phyloP scores from a whole-genome alignment of 92 coral and sea anemone genomes.

The Porites evermanni region DNA sequence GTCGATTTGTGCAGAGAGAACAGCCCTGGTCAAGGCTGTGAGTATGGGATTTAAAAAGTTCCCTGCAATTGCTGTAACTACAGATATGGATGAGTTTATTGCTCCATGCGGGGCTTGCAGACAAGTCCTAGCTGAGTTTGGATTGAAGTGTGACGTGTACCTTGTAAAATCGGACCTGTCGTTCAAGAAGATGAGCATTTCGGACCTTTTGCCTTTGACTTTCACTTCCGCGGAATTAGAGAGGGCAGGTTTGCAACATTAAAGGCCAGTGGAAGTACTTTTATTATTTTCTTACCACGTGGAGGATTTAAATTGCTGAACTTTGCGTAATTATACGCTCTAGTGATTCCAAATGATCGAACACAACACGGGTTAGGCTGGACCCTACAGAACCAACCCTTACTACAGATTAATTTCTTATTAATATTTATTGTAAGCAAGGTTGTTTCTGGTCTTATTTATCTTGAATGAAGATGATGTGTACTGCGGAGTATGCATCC shows the following conservation, averaged over 20 bases:
- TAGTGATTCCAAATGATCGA: too few species aligned
- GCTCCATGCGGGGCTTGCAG: slow-evolving; percentile 98
- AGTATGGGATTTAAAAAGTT: slow-evolving; percentile 89
- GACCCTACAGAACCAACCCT: too few species aligned
- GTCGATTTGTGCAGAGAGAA: slow-evolving; percentile 93
- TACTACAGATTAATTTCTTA: too few species aligned
- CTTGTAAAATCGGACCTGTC: slow-evolving; percentile 79
- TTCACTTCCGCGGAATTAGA: slow-evolving; percentile 81
- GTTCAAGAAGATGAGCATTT: slow-evolving; percentile 68
- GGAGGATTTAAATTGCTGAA: neutral
- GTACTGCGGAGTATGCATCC: too few species aligned
- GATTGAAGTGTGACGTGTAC: slow-evolving; percentile 89
- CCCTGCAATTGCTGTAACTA: slow-evolving; percentile 86
- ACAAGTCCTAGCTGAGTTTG: slow-evolving; percentile 95
- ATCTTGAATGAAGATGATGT: too few species aligned
- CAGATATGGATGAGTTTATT: slow-evolving; percentile 78
- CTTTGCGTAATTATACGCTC: too few species aligned
- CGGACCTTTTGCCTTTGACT: slow-evolving; percentile 80
- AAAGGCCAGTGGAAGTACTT: neutral
- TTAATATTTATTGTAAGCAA: too few species aligned
- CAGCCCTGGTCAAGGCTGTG: slow-evolving; percentile 97
- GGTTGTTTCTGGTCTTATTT: too few species aligned
- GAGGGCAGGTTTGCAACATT: slow-evolving; percentile 16
- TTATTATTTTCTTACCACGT: neutral
- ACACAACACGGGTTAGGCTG: too few species aligned